Evolutionary conservation across 2,797 vertebrate genomes (phyloP), one percentile per base, ranked within the genome.

Genomic region (Thaleichthys pacificus): DNA sequence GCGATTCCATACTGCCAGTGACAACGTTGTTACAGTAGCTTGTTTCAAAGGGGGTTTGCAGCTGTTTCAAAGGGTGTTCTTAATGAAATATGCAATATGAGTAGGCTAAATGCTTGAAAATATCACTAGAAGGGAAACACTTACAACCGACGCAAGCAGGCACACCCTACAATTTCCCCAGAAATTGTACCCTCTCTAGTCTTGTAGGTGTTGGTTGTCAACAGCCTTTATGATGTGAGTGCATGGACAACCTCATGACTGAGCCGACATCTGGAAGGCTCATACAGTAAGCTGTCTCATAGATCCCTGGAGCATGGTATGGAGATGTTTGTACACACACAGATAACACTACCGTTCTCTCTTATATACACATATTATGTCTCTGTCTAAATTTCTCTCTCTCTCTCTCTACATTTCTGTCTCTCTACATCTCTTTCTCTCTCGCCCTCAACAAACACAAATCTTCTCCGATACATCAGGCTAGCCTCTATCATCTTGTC

Each of bases 241-340:
- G 71, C 80, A 76, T 28, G 32, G 30, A 72, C 15, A 38, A 66
- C n/a, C 32, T 8, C 17, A 66, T 7, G 64, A 77, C 67, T 61
- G 70, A 77, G 75, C 47, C 38, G 30, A 57, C 42, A 60, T 66
- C 63, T 75, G 30, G 5, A 38, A 65, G 73, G 77, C 26, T 14
- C 9, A 54, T 67, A 58, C 15, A 14, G 17, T 60, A 56, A 54
- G 38, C 68, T 64, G 51, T 12, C 66, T 61, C 15, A n/a, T 60
- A 69, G 72, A 68, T 22, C 71, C 71, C 66, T 61, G 1, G 72
- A 69, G 22, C 62, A 57, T 60, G 12, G 60, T 14, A 30, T 51
- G 66, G 76, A 72, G 74, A 76, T 76, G 0, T 24, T 76, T 70
- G 15, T 28, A n/a, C 61, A 32, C 61, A 32, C 61, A 64, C 62